Conservation (phyloP, 2,113 vertebrate species). For the Mixornis gularis region DNA sequence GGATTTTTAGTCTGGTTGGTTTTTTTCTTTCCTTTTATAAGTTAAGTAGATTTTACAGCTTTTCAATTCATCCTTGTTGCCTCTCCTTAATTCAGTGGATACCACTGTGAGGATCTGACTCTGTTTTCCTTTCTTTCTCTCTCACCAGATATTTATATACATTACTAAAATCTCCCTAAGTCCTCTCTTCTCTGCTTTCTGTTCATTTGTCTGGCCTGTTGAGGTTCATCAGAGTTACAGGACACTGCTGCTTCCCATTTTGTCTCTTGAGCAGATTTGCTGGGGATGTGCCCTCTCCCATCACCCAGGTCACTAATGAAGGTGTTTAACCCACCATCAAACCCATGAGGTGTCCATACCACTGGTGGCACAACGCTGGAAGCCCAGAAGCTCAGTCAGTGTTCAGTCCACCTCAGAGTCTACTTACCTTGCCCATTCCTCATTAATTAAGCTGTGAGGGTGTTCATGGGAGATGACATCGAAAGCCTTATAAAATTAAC, state of each 20-base stretch:
- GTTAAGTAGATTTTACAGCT: background rate
- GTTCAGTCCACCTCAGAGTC: background rate
- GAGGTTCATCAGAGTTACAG: background rate
- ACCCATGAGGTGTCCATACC: background rate
- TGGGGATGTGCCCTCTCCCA: background rate
- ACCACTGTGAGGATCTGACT: background rate
- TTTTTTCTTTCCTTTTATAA: background rate
- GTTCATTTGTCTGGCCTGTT: background rate
- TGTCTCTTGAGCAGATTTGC: background rate
- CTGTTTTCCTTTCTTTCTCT: background rate
- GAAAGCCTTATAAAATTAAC: background rate
- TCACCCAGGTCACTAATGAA: background rate
- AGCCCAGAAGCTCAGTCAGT: background rate
- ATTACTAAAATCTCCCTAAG: background rate
- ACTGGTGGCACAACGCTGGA: background rate
- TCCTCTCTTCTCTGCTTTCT: background rate
- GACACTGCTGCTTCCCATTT: background rate
- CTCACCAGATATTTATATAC: background rate
- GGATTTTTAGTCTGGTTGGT: background rate
- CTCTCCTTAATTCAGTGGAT: background rate
- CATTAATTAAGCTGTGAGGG: background rate
- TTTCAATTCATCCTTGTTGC: background rate
- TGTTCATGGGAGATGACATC: background rate
- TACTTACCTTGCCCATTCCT: background rate
- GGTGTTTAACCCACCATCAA: background rate